Conservation (phyloP, 2,113 vertebrate genomes). For the Lophochroa leadbeateri region DNA sequence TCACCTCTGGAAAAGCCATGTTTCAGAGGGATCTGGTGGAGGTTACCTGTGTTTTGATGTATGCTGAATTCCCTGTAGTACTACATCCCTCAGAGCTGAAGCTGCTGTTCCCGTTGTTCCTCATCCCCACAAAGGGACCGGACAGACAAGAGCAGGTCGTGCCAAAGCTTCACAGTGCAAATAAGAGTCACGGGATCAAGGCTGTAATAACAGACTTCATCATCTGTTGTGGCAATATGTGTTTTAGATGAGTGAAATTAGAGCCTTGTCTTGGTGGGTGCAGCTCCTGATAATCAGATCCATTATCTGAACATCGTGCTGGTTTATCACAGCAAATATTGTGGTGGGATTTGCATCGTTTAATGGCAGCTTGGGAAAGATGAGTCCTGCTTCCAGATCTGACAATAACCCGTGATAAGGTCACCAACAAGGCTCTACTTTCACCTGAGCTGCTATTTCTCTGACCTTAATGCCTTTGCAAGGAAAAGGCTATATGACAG, state of each 20-base stretch:
- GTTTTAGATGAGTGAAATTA: neutral
- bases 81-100: accelerated
- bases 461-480: neutral
- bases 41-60: accelerated
- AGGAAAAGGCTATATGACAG: neutral
- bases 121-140: accelerated
- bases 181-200: accelerated
- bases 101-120: accelerated
- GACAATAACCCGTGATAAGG: neutral
- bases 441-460: neutral
- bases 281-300: neutral
- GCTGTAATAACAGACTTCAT: neutral
- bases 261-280: neutral
- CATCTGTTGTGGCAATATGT: neutral
- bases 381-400: neutral
- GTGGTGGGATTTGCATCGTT: neutral
- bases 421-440: neutral
- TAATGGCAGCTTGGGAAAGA: neutral
- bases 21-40: neutral
- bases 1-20: neutral
- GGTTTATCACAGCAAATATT: neutral
- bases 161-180: neutral
- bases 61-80: neutral
- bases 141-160: neutral
- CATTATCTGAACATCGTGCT: accelerated